Base-by-base conservation (phyloP, 2,113 vertebrate genomes). In the Ovis aries region DNA sequence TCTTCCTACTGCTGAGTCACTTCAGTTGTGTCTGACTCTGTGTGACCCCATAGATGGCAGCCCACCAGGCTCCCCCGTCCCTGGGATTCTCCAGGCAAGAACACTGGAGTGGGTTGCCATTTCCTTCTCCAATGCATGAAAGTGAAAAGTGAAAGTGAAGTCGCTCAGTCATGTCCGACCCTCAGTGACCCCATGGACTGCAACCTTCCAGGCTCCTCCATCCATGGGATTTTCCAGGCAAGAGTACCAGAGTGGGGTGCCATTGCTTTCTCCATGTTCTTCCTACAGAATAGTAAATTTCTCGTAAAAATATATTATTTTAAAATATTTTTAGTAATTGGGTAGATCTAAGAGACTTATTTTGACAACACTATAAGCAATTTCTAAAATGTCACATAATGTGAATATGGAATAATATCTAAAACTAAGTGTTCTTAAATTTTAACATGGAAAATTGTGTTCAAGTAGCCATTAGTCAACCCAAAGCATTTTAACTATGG, bases 311-410 rank as follows among this genome's bases (percentile, higher is more conserved):
- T 78, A 53, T 88, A 80, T 90, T 48, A 95, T 86, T 95, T 95
- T 25, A 59, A 95, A 91, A 88, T 96, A 84, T 90, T 97, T 97
- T 94, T 4, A 92, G 83, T 93, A 92, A 88, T 85, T 84, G 29
- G 91, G 33, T 94, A 64, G 48, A 88, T 93, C 25, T 95, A 90
- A 96, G 82, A 93, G 45, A 3, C 36, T 95, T 95, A 95, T 93
- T 96, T 95, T 95, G 83, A 67, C 94, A 87, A 87, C 11, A 90
- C 33, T 86, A 81, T 71, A 62, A 93, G 52, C 14, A 81, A 80
- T 64, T 96, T 97, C 60, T 97, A 81, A 96, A 92, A 89, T 98
- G n/a, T 95, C 71, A 94, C 19, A 80, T 60, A 91, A 88, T 88
- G 17, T 93, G 81, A 94, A 78, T 19, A 77, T 91, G 62, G 57